A percentile compares a stretch with the other conserved stretches of the same genome.
Conservation (phyloP, 2,888 invertebrate species). For the Calephelis perditalis region DNA sequence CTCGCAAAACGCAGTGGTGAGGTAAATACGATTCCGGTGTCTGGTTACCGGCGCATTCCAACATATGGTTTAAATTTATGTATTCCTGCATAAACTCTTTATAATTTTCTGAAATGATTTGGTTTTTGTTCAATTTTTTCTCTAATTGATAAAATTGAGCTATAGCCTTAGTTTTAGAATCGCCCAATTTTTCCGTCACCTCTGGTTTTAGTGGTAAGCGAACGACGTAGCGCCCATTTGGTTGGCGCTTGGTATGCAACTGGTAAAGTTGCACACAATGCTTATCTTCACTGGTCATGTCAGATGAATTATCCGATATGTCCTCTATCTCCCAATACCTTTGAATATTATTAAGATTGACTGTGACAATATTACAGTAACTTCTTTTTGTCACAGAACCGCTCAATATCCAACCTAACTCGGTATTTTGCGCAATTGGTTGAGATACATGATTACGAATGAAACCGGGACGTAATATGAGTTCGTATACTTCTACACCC, state of each 20-base stretch:
- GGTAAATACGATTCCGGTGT: slow-evolving; percentile 17
- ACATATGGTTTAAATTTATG: not conserved
- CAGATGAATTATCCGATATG: not conserved
- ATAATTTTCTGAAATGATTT: slow-evolving; percentile 9
- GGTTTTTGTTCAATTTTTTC: slow-evolving; percentile 15
- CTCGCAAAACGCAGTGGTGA: slow-evolving; percentile 16
- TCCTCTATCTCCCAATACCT: slow-evolving; percentile 2
- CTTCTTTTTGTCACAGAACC: slow-evolving; percentile 1
- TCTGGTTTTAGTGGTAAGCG: slow-evolving; percentile 11
- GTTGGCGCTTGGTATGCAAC: slow-evolving; percentile 14
- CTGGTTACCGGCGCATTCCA: slow-evolving; percentile 3
- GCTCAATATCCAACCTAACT: slow-evolving; percentile 16
- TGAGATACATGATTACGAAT: slow-evolving; percentile 5
- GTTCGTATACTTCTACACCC: slow-evolving; percentile 7
- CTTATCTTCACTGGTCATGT: slow-evolving; percentile 12
- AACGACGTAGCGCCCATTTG: slow-evolving; percentile 19
- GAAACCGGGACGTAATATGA: slow-evolving; percentile 1
- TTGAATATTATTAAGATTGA: slow-evolving; percentile 9
- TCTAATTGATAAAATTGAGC: slow-evolving; percentile 19
- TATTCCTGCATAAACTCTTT: not conserved
- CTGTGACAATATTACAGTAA: slow-evolving; percentile 11
- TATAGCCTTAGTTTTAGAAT: slow-evolving; percentile 17
- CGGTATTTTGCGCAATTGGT: slow-evolving; percentile 17
- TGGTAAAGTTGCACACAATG: slow-evolving; percentile 9
- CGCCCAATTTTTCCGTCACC: slow-evolving; percentile 12